phyloP scores from a whole-genome alignment of 2,888 invertebrate species.

The Eupithecia dodoneata region DNA sequence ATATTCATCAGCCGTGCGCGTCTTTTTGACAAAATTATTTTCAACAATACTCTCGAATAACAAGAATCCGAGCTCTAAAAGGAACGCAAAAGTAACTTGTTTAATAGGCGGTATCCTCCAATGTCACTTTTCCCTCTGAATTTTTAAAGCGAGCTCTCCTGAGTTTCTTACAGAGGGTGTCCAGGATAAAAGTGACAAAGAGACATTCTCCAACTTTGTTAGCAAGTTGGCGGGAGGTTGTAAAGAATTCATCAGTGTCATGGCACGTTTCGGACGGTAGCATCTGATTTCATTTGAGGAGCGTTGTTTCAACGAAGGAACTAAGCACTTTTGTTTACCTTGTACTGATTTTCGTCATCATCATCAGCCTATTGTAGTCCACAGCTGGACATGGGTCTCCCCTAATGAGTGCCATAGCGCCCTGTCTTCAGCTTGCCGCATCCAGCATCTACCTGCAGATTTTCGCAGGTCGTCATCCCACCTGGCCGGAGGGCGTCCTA shows the following conservation, averaged over 20 bases:
- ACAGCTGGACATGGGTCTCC: too few species aligned
- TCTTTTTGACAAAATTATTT: constrained; percentile 10
- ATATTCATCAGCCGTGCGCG: constrained; percentile 1
- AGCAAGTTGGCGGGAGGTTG: constrained; percentile 29
- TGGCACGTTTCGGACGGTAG: constrained; percentile 21
- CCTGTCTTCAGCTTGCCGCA: too few species aligned
- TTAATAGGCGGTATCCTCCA: constrained; percentile 67
- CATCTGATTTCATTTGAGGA: constrained; percentile 27
- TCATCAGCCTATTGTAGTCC: too few species aligned
- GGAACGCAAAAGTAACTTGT: constrained; percentile 53
- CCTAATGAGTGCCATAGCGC: too few species aligned
- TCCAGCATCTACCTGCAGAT: too few species aligned
- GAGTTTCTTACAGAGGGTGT: constrained; percentile 62
- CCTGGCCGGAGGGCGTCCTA: too few species aligned
- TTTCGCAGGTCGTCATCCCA: too few species aligned
- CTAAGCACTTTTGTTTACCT: background rate
- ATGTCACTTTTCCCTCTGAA: constrained; percentile 73
- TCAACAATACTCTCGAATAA: constrained; percentile 9
- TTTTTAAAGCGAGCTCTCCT: constrained; percentile 65
- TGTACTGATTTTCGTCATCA: background rate
- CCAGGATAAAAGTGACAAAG: constrained; percentile 48
- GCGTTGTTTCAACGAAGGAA: constrained; percentile 4
- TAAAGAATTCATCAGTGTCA: constrained; percentile 37
- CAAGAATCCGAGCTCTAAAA: constrained; percentile 26
- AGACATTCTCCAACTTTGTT: constrained; percentile 38